Conservation (phyloP, 2,888 invertebrate genomes). For the Kryphioiulus occultus region DNA sequence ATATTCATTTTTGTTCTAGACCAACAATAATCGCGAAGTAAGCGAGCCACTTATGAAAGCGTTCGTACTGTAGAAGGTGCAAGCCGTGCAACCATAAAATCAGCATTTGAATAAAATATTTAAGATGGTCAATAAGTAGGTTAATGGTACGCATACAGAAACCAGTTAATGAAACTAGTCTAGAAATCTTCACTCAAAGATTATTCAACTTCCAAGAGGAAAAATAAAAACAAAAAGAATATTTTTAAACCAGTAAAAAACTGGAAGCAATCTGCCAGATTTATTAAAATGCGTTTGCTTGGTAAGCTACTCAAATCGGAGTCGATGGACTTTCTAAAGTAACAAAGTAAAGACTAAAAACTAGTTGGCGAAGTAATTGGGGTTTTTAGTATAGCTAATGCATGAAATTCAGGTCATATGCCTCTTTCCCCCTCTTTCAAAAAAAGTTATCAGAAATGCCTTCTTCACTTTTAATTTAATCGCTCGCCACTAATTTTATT, state of each 20-base stretch:
- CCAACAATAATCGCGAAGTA: too few species aligned
- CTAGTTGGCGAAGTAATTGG: constrained; percentile 26
- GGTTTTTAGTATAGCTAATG: constrained; percentile 37
- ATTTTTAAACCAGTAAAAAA: constrained; percentile 6
- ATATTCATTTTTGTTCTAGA: too few species aligned
- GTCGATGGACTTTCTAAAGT: constrained; percentile 36
- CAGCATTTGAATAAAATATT: constrained; percentile 36
- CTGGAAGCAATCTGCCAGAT: background rate
- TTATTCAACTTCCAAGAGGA: constrained; percentile 46
- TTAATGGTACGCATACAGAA: constrained; percentile 49
- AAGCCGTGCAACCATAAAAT: background rate
- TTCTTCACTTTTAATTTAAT: constrained; percentile 40
- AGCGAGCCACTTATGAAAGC: background rate
- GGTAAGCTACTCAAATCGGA: constrained; percentile 39
- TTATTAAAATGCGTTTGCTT: constrained; percentile 28
- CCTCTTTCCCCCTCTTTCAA: background rate
- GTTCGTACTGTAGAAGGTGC: background rate
- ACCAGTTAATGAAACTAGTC: constrained; percentile 47
- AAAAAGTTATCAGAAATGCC: constrained; percentile 25
- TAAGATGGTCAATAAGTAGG: constrained; percentile 46
- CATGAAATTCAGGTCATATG: constrained; percentile 40
- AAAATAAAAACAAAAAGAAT: constrained; percentile 46
- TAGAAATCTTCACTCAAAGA: constrained; percentile 44
- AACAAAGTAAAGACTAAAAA: background rate
- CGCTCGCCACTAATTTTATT: constrained; percentile 29